Base-by-base conservation (phyloP, 1,140 invertebrate genomes). In the Drosophila pectinifera region DNA sequence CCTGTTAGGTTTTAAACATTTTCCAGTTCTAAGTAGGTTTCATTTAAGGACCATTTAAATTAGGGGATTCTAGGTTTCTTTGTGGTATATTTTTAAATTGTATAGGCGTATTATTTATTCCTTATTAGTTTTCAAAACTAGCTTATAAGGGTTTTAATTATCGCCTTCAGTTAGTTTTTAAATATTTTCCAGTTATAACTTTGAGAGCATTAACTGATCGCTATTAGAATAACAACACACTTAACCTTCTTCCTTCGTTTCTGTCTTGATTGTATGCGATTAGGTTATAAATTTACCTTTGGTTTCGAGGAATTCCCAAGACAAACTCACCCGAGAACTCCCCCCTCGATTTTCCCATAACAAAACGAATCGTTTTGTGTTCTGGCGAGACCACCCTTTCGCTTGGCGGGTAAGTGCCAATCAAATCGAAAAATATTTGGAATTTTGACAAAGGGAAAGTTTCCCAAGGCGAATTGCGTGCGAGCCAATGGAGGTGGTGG, bases 381-480 rank as follows among this genome's bases (percentile, higher is more conserved):
- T 38, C 20, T 49, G 57, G 77, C 53, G 73, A 78, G 67, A 63
- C 48, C 78, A 61, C 49, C 70, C 43, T 75, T 53, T 65, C 49
- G 26, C 58, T 28, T 28, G 58, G 16, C 57, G 36, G 43, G 63
- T 79, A 86, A 86, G 82, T 86, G 82, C 82, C 82, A 86, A 86
- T 86, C 82, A 86, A 86, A 70, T 70, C 68, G 65, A 70, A 70
- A 70, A 88, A 68, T 61, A 58, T 56, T 75, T 74, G 43, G 46
- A 61, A 86, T 78, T 86, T 76, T 83, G 83, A 86, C 76, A 88
- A 86, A 79, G 65, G 79, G 49, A 88, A 76, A 76, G 72, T 88
- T 88, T 88, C 84, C 83, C 83, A 88, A 88, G 76, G 84, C 84
- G 63, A 88, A 88, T 88, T 80, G 83, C 82, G 78, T 86, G 81